Conservation (phyloP, 2,113 vertebrate genomes). For the Mola mola region DNA sequence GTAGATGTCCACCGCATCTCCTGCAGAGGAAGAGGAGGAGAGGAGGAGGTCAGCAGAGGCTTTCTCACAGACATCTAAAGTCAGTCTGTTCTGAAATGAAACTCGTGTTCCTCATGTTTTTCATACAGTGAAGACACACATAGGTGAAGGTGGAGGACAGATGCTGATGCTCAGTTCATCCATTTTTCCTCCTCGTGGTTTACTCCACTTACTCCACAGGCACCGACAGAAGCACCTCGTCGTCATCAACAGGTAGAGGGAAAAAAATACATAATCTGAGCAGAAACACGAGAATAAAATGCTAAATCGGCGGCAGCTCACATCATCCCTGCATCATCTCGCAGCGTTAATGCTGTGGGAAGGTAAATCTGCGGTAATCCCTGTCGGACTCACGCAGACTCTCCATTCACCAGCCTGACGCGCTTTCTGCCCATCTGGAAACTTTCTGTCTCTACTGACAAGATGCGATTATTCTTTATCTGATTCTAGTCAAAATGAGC, state of each 20-base stretch:
- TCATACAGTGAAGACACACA: too few species aligned
- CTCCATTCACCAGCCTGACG: too few species aligned
- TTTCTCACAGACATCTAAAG: too few species aligned
- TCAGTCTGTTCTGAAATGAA: too few species aligned
- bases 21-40: constrained; percentile 64
- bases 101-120: too few species aligned
- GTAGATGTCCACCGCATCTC: constrained; percentile 93
- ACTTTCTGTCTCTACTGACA: too few species aligned
- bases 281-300: constrained; percentile 54
- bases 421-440: too few species aligned
- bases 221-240: background rate
- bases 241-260: constrained; percentile 45
- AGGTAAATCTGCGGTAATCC: constrained; percentile 60
- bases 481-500: too few species aligned
- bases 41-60: too few species aligned
- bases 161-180: background rate
- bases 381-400: constrained; percentile 12
- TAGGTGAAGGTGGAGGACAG: too few species aligned
- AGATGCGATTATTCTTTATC: too few species aligned
- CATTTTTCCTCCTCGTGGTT: background rate
- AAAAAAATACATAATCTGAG: constrained; percentile 50
- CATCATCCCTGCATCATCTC: constrained; percentile 37
- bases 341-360: constrained; percentile 35
- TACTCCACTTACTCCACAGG: constrained; percentile 16
- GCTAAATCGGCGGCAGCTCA: constrained; percentile 41